Conservation (phyloP, 2,797 vertebrate genomes). For the Hoplostethus mediterraneus region DNA sequence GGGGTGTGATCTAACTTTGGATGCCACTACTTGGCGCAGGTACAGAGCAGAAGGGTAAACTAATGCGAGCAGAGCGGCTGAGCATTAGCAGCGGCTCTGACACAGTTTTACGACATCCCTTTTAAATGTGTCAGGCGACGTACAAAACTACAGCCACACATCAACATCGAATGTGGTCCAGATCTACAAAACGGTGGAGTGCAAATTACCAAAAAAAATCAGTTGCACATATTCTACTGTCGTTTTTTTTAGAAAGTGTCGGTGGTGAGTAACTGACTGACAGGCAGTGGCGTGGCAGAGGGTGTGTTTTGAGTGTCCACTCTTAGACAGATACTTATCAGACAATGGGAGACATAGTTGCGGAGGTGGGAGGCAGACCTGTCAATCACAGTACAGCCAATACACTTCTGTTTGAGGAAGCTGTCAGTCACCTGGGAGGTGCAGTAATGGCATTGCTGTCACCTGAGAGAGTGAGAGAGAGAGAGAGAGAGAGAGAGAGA, state of each 20-base stretch:
- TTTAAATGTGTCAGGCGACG: constrained; percentile 31
- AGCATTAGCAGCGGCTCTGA: constrained; percentile 19
- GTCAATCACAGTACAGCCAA: constrained; percentile 67
- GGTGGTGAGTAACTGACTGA: constrained; percentile 30
- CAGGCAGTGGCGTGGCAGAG: constrained; percentile 44
- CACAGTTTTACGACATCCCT: not conserved
- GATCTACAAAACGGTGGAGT: constrained; percentile 2
- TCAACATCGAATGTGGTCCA: too few relatives aligned
- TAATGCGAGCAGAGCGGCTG: constrained; percentile 48
- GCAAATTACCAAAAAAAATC: constrained; percentile 36
- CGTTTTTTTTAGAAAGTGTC: constrained; percentile 31
- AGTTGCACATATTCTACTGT: constrained; percentile 9
- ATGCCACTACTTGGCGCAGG: constrained; percentile 35
- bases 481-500: constrained; percentile 9
- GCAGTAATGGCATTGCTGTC: constrained; percentile 58
- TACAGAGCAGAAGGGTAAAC: constrained; percentile 57
- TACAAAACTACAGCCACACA: too few relatives aligned
- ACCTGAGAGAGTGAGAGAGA: constrained; percentile 25
- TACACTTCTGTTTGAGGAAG: constrained; percentile 68
- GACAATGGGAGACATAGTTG: constrained; percentile 54
- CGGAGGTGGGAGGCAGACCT: constrained; percentile 60
- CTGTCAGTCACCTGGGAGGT: constrained; percentile 70
- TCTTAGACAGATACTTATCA: constrained; percentile 69
- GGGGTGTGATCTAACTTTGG: constrained; percentile 42
- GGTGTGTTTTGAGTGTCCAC: constrained; percentile 62